Evolutionary conservation across 2,888 invertebrate genomes (phyloP), one percentile per base, ranked within the genome.

Genomic region (Pantelozetes paolii): DNA sequence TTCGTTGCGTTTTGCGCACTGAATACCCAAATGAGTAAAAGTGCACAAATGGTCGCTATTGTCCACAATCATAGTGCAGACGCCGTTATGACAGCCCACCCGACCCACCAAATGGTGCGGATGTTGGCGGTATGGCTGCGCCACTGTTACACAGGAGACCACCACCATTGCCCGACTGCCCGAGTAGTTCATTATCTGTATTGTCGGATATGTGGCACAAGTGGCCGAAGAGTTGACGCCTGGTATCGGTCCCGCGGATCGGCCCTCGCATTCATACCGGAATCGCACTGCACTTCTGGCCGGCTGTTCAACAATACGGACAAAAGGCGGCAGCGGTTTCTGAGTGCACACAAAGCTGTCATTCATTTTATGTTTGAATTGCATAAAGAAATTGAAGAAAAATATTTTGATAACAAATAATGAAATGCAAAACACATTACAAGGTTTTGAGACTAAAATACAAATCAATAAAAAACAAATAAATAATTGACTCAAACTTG

Each of bases 111-210:
- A 86, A 84, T 94, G 94, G 85, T 97, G 94, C 0, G 94, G 94
- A 84, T 94, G 94, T 15, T 91, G 88, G 80, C 89, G 88, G 83
- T 90, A 89, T 0, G 93, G 93, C 32, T 86, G 85, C 3, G 96
- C 95, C 83, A 92, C 92, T 45, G 94, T 94, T 75, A 97, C 94
- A 83, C 95, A 95, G 0, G 94, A 95, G n/a, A 95, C 95, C 18
- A 96, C 92, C 15, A 83, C 82, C 71, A 95, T 90, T 75, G 92
- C 89, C 11, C 92, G 94, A 76, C 88, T 87, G 36, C 95, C 94
- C 79, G 86, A 86, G 83, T 92, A 91, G 72, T 91, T 91, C 77
- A 87, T 86, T 79, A 88, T 91, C 86, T 91, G 89, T 78, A 97
- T 93, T 40, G 91, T 89, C 75, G 97, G 97, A 84, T 88, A 96